These are phyloP conservation scores for Epicauta chinensis DNA, from an alignment of 1,140 invertebrate genomes.

Conservation along the genomic window DNA sequence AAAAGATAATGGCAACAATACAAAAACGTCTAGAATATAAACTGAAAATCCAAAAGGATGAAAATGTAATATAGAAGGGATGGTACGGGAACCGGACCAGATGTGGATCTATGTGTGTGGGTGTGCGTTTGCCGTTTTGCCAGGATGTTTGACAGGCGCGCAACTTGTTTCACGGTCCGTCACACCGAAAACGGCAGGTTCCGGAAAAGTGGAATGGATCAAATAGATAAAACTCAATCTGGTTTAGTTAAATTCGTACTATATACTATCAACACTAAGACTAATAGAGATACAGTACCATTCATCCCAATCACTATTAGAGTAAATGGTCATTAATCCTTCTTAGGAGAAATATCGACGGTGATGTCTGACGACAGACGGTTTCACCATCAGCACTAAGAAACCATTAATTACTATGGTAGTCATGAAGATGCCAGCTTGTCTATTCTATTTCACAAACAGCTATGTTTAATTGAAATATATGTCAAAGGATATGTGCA, in stretches of 20 bases:
- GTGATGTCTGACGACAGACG: constrained; percentile 13
- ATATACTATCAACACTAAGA: constrained; percentile 21
- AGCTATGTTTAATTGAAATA: too few relatives aligned
- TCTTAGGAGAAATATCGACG: constrained; percentile 25
- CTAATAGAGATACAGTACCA: constrained; percentile 28
- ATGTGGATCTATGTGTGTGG: too few relatives aligned
- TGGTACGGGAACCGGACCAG: too few relatives aligned
- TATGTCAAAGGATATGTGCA: too few relatives aligned
- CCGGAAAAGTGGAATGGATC: neutral
- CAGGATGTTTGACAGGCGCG: constrained; percentile 22
- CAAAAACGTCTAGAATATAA: too few relatives aligned
- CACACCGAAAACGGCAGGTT: constrained; percentile 24
- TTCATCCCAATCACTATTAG: constrained; percentile 31
- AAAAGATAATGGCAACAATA: too few relatives aligned
- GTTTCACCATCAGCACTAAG: constrained; percentile 19
- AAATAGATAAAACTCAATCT: constrained; percentile 23
- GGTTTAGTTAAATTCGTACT: constrained; percentile 15
- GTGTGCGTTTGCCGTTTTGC: too few relatives aligned
- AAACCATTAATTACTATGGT: constrained; percentile 16
- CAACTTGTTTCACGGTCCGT: constrained; percentile 34
- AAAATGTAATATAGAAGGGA: too few relatives aligned
- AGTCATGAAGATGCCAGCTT: too few relatives aligned
- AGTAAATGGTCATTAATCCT: constrained; percentile 31
- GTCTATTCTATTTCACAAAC: too few relatives aligned
- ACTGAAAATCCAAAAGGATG: too few relatives aligned